Percentiles rank a stretch among this genome's conserved stretches.
These are phyloP conservation scores for Peromyscus melanophrys DNA, from an alignment of 2,797 vertebrate species.

Conservation along the genomic window DNA sequence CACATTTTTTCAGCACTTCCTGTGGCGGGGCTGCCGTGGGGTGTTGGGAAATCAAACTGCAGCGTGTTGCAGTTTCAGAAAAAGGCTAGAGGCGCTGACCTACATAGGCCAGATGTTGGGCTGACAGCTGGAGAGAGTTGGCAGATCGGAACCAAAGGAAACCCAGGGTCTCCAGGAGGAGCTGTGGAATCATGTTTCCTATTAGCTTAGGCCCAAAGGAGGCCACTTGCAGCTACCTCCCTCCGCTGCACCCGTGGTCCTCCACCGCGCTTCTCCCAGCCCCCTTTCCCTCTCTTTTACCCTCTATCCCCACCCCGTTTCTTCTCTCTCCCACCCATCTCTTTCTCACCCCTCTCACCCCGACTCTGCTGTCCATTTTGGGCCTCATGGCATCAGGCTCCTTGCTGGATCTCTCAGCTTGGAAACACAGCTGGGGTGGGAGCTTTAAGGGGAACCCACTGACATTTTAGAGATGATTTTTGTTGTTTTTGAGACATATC, in stretches of 20 bases:
- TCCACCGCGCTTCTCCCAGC: too few relatives aligned
- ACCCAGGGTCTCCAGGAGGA: neutral
- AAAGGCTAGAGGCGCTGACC: conserved; percentile 61
- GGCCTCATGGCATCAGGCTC: neutral
- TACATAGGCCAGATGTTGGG: conserved; percentile 75
- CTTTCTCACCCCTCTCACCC: neutral
- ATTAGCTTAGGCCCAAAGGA: neutral
- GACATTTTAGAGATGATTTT: neutral
- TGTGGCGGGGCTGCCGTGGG: neutral
- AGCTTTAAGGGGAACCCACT: neutral
- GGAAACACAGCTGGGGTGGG: neutral
- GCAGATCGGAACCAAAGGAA: conserved; percentile 32
- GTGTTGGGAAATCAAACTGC: conserved; percentile 47
- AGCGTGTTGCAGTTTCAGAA: conserved; percentile 25
- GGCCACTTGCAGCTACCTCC: neutral
- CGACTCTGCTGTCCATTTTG: neutral
- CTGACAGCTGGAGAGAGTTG: conserved; percentile 23
- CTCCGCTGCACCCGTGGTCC: neutral
- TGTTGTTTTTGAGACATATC: neutral
- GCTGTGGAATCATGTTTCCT: conserved; percentile 38
- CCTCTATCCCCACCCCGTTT: neutral
- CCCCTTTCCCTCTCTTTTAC: too few relatives aligned
- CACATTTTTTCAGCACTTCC: conserved; percentile 4
- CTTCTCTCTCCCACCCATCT: neutral
- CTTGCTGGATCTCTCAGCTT: neutral